Evolutionary conservation across 2,888 invertebrate species (phyloP), one percentile per base, ranked within the genome.

Genomic region (Chrysopilus asiliformis): DNA sequence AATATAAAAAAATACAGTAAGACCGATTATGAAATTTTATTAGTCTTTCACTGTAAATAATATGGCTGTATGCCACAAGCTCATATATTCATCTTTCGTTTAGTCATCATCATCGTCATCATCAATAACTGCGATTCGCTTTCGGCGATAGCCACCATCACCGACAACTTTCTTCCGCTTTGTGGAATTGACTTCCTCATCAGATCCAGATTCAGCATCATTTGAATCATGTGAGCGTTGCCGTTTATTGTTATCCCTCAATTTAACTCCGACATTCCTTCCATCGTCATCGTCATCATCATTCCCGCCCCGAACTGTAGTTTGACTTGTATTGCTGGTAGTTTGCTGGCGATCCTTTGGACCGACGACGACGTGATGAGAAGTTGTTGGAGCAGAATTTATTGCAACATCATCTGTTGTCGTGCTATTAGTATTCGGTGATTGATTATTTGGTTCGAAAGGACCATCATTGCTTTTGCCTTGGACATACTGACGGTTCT

Each of bases 181-280:
- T 17, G 32, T 9, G 6, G 9, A 20, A 28, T 32, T 33, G 7
- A 31, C 36, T 25, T 34, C 32, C 9, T 29, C 38, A 33, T 38
- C 35, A 9, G 39, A 40, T 4, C 22, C 30, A 9, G 34, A 25
- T n/a, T 17, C 25, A 25, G 25, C 34, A 13, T n/a, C n/a, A n/a
- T n/a, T n/a, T n/a, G 32, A 25, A 20, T 38, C 33, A 12, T 31
- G 27, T 22, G 22, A 24, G 17, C 36, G 43, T 31, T 30, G 34
- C 1, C 43, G 40, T 33, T 43, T 43, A 28, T 26, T 27, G 16
- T 14, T 24, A 8, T 16, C 29, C 25, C 16, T 31, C 20, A 13
- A 30, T 22, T 22, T 6, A 22, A 22, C 9, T 8, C 9, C 22
- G 9, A 8, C 22, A 8, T 8, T 22, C 22, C n/a, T n/a, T n/a